Evolutionary conservation across 2,797 vertebrate genomes (phyloP).

Genomic region (Schizopygopsis malacanthus): DNA sequence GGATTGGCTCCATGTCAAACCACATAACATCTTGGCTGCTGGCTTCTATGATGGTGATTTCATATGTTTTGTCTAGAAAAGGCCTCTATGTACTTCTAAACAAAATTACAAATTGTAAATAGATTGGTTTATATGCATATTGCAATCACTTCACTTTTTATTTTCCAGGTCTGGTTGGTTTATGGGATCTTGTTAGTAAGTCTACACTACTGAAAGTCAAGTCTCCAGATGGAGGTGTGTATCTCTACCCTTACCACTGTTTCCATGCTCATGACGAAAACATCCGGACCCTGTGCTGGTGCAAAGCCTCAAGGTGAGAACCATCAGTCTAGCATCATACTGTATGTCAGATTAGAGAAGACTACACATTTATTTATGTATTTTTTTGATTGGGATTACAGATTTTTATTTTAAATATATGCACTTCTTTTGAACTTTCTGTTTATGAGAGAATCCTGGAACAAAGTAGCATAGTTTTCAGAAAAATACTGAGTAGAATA

Average conservation of each 20-base stretch:
- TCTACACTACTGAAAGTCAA: conserved; percentile 84
- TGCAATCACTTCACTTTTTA: neutral
- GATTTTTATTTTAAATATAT: neutral
- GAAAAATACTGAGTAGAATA: neutral
- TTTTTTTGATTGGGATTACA: neutral
- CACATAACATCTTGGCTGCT: conserved; percentile 88
- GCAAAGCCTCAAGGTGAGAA: conserved; percentile 87
- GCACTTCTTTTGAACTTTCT: neutral
- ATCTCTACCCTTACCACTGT: conserved; percentile 86
- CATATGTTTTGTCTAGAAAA: neutral
- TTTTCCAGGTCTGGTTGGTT: conserved; percentile 83
- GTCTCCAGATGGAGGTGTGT: conserved; percentile 76
- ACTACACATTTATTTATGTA: neutral
- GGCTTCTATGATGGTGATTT: conserved; percentile 91
- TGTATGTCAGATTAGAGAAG: neutral
- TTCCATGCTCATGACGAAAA: conserved; percentile 88
- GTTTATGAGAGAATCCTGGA: neutral
- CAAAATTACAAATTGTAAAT: neutral
- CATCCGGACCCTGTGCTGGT: conserved; percentile 88
- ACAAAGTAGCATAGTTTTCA: neutral
- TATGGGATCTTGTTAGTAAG: conserved; percentile 89
- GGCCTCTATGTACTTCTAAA: neutral
- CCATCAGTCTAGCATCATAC: no score
- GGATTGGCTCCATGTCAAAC: conserved; percentile 90
- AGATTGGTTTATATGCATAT: neutral